Conservation (phyloP, 2,888 invertebrate genomes). For the Polyommatus iphigenia region DNA sequence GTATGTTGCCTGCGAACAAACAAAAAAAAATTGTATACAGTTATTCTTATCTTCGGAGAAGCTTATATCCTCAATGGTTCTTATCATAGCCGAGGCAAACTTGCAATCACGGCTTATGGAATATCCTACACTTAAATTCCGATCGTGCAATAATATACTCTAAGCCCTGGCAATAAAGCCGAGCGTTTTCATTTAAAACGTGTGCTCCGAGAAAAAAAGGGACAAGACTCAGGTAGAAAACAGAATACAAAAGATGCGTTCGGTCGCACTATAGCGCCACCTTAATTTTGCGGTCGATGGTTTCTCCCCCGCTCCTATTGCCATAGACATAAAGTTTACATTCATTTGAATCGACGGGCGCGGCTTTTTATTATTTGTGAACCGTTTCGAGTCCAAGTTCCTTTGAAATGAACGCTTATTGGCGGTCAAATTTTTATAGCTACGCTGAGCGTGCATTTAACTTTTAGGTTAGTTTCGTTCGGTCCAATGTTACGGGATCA, state of each 20-base stretch:
- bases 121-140: constrained; percentile 31
- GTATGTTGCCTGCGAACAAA: constrained; percentile 28
- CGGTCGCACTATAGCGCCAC: constrained; percentile 48
- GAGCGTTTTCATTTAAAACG: constrained; percentile 37
- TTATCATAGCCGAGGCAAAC: constrained; percentile 41
- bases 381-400: constrained; percentile 56
- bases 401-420: constrained; percentile 61
- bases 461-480: constrained; percentile 72
- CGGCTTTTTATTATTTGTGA: constrained; percentile 37
- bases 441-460: constrained; percentile 53
- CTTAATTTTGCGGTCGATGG: constrained; percentile 23
- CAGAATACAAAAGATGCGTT: constrained; percentile 68
- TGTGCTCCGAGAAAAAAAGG: constrained; percentile 62
- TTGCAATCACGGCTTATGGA: constrained; percentile 41
- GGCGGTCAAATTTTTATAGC: constrained; percentile 71
- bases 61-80: constrained; percentile 33
- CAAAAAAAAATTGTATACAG: constrained; percentile 15
- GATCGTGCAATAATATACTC: constrained; percentile 43
- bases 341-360: constrained; percentile 41
- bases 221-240: constrained; percentile 72
- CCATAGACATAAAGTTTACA: constrained; percentile 45
- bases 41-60: constrained; percentile 29
- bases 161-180: constrained; percentile 44
- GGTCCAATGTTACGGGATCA: constrained; percentile 53
- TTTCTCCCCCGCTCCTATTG: constrained; percentile 37